These are phyloP conservation scores for Laspeyria flexula DNA, from an alignment of 2,888 invertebrate species.

Conservation along the genomic window DNA sequence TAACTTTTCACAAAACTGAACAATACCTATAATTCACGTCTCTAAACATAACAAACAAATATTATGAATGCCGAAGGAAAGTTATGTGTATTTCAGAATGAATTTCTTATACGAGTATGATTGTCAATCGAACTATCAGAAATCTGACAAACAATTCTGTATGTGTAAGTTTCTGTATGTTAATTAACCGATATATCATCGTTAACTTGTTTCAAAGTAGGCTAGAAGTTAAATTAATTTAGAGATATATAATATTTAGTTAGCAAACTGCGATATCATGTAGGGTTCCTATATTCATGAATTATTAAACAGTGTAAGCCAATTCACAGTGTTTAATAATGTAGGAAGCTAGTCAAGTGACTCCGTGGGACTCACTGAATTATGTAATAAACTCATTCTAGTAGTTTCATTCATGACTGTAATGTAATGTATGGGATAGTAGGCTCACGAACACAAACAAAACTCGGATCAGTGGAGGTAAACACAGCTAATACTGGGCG, in stretches of 20 bases:
- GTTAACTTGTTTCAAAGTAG: slow-evolving; percentile 7
- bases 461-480: background rate
- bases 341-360: slow-evolving; percentile 57
- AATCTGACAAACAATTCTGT: slow-evolving; percentile 21
- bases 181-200: slow-evolving; percentile 12
- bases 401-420: slow-evolving; percentile 44
- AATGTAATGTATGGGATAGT: slow-evolving; percentile 16
- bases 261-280: slow-evolving; percentile 31
- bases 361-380: slow-evolving; percentile 56
- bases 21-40: too few species aligned
- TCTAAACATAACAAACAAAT: too few species aligned
- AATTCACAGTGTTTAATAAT: slow-evolving; percentile 64
- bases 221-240: slow-evolving; percentile 23
- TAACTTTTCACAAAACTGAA: too few species aligned
- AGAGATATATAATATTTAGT: slow-evolving; percentile 27
- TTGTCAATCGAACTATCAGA: slow-evolving; percentile 7
- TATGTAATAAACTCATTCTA: slow-evolving; percentile 56
- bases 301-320: slow-evolving; percentile 56
- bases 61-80: too few species aligned
- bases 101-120: slow-evolving; percentile 13
- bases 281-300: slow-evolving; percentile 46
- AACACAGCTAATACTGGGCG: background rate
- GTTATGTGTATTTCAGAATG: slow-evolving; percentile 19
- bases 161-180: slow-evolving; percentile 10
- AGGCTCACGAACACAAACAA: slow-evolving; percentile 1